Percentiles rank a stretch among this genome's conserved stretches.
Conservation (phyloP, 2,113 vertebrate genomes). For the Conger conger region DNA sequence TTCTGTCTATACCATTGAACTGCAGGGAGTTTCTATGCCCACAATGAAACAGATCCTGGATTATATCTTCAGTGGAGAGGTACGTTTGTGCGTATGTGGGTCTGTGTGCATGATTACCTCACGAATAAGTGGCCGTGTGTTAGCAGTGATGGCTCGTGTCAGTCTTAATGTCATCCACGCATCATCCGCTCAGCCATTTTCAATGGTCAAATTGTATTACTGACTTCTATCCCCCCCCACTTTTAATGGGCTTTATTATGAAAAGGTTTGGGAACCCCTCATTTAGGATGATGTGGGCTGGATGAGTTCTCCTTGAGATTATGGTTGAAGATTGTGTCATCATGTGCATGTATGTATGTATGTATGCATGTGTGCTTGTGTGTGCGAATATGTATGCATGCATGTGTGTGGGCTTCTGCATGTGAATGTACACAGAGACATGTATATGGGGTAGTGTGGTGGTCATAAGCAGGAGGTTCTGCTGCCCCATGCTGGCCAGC, state of each 20-base stretch:
- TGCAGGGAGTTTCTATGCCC: conserved; percentile 90
- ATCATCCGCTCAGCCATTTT: background rate
- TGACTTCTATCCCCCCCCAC: too few species aligned
- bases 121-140: background rate
- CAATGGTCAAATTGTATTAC: too few species aligned
- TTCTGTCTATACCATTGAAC: conserved; percentile 89
- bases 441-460: background rate
- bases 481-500: too few species aligned
- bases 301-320: too few species aligned
- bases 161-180: background rate
- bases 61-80: conserved; percentile 97
- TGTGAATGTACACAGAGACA: background rate
- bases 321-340: too few species aligned
- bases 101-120: background rate
- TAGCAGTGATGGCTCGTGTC: too few species aligned
- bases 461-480: too few species aligned
- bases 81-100: conserved; percentile 51
- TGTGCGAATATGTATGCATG: background rate
- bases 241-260: too few species aligned
- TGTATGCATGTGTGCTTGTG: too few species aligned
- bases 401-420: background rate
- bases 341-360: too few species aligned
- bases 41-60: conserved; percentile 97
- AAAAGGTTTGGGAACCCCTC: too few species aligned
- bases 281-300: too few species aligned